These are phyloP conservation scores for Pegoplata infirma DNA, from an alignment of 2,888 invertebrate genomes.

Conservation along the genomic window DNA sequence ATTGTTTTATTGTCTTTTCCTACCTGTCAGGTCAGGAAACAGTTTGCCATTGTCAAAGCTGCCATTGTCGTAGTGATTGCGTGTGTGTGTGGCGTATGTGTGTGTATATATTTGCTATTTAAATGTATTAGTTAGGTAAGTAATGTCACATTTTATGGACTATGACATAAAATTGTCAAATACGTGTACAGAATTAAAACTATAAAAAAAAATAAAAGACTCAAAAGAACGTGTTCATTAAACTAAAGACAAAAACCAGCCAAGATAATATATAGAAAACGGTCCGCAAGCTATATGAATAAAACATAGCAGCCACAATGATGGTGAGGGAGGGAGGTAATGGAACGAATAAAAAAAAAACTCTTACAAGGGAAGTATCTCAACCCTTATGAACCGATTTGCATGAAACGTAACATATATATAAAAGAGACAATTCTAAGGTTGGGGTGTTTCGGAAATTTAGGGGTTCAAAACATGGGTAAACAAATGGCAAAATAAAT, in stretches of 20 bases:
- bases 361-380: too few relatives aligned
- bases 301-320: background rate
- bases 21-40: constrained; percentile 16
- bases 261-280: background rate
- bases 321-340: background rate
- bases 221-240: constrained; percentile 27
- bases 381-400: too few relatives aligned
- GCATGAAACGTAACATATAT: too few relatives aligned
- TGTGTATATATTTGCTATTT: constrained; percentile 21
- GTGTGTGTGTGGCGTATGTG: background rate
- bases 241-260: constrained; percentile 1
- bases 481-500: too few relatives aligned
- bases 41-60: background rate
- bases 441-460: too few relatives aligned
- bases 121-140: constrained; percentile 27
- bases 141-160: constrained; percentile 46
- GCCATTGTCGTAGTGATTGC: background rate
- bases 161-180: constrained; percentile 46
- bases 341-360: background rate
- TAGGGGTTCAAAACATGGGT: too few relatives aligned
- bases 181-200: constrained; percentile 50
- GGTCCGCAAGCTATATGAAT: background rate
- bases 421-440: too few relatives aligned
- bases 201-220: constrained; percentile 12
- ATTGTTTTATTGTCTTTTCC: constrained; percentile 8